Conservation (phyloP, 2,888 invertebrate species). For the Drosophila parthenogenetica region DNA sequence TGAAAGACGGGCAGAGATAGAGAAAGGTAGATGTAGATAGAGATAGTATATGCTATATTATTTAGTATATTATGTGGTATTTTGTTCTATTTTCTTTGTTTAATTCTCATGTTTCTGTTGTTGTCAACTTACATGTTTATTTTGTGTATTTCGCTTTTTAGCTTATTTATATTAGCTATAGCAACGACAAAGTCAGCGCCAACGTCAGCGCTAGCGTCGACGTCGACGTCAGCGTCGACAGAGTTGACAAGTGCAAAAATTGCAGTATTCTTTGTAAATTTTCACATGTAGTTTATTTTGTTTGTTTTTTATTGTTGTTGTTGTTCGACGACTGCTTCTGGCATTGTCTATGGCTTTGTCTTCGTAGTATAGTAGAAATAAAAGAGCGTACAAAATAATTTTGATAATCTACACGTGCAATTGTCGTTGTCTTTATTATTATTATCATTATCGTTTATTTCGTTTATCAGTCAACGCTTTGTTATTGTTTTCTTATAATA, state of each 20-base stretch:
- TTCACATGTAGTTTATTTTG: conserved; percentile 48
- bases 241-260: conserved; percentile 41
- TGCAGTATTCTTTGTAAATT: conserved; percentile 30
- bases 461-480: conserved; percentile 28
- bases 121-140: conserved; percentile 61
- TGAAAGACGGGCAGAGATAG: not conserved
- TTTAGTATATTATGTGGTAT: conserved; percentile 1
- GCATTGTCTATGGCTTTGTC: conserved; percentile 16
- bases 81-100: conserved; percentile 5
- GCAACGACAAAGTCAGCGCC: conserved; percentile 22
- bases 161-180: conserved; percentile 32
- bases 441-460: conserved; percentile 21
- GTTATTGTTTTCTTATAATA: conserved; percentile 24
- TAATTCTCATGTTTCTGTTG: conserved; percentile 32
- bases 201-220: conserved; percentile 19
- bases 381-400: conserved; percentile 7
- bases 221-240: conserved; percentile 17
- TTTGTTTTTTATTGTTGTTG: conserved; percentile 24
- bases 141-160: conserved; percentile 17
- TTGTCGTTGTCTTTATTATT: conserved; percentile 4
- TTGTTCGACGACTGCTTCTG: conserved; percentile 2
- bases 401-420: conserved; percentile 36
- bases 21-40: not conserved
- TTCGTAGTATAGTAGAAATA: not conserved
- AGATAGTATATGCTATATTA: not conserved